Evolutionary conservation across 2,888 invertebrate genomes (phyloP), one percentile per base, ranked within the genome.

Genomic region (Drosophila rubida): DNA sequence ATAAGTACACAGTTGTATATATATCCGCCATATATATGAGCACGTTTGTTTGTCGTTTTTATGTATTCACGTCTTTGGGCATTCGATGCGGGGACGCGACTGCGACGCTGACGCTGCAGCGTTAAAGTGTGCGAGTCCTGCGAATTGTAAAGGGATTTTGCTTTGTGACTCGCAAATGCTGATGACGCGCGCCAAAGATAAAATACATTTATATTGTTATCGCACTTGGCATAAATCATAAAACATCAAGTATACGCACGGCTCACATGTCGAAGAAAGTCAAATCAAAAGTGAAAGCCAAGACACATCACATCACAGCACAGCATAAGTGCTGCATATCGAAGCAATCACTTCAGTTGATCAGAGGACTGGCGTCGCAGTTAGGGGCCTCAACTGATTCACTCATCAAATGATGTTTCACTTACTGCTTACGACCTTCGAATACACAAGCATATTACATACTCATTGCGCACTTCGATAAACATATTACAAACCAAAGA

Each of bases 71-170:
- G 44, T 62, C 37, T 46, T 51, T 55, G 55, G 54, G 45, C 55
- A 50, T 60, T 55, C 41, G 22, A 46, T 27, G 54, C 35, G 49
- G 16, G 25, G 46, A 42, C n/a, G n/a, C n/a, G n/a, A n/a, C n/a
- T n/a, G n/a, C n/a, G n/a, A n/a, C n/a, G n/a, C n/a, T n/a, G n/a
- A n/a, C n/a, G 46, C 42, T 64, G 63, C 65, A 46, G 30, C 41
- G 42, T 59, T 75, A 69, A 76, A 69, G 69, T 71, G 1, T 67
- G 66, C 45, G 61, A 59, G 48, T 51, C 64, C 60, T 49, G 53
- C 55, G 57, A 69, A 80, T 82, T 75, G 80, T 69, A 67, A 82
- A 74, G 83, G 80, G 80, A 80, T 82, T 82, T 80, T 80, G 66
- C 75, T 69, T 67, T 77, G 66, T 79, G 67, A 67, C 55, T 61